Conservation (phyloP, 2,797 vertebrate species). For the Coluber constrictor region DNA sequence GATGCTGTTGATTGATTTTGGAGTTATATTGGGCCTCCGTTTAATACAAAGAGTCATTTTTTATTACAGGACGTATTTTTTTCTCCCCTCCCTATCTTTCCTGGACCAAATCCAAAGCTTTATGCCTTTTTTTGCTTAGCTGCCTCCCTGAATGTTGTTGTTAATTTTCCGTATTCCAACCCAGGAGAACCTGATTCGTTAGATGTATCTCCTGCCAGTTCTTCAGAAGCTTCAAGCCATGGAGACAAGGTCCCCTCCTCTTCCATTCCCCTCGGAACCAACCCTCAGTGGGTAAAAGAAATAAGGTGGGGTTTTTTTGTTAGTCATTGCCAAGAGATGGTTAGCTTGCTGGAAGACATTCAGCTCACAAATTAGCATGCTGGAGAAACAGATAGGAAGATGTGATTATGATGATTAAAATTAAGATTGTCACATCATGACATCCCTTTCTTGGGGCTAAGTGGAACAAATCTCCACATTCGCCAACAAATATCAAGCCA, state of each 20-base stretch:
- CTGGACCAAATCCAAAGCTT: neutral
- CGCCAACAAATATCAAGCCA: neutral
- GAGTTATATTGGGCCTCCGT: neutral
- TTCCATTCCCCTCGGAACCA: neutral
- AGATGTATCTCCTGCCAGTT: neutral
- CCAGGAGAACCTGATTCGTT: neutral
- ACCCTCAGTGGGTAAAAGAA: neutral
- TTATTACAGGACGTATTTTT: neutral
- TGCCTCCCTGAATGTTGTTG: neutral
- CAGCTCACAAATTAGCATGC: neutral
- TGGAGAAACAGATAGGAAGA: neutral
- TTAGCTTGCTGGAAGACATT: neutral
- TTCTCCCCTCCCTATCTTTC: neutral
- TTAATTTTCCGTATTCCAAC: neutral
- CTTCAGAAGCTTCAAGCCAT: neutral
- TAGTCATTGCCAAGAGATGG: neutral
- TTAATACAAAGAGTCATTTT: neutral
- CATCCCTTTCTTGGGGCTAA: neutral
- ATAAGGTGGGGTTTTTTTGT: neutral
- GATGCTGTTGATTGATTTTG: neutral
- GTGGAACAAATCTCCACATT: neutral
- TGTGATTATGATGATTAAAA: neutral
- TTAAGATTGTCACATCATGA: neutral
- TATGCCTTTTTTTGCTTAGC: neutral
- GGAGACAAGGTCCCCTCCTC: neutral